These are phyloP conservation scores for Aegithalos caudatus DNA, from an alignment of 2,113 vertebrate genomes.

Conservation along the genomic window DNA sequence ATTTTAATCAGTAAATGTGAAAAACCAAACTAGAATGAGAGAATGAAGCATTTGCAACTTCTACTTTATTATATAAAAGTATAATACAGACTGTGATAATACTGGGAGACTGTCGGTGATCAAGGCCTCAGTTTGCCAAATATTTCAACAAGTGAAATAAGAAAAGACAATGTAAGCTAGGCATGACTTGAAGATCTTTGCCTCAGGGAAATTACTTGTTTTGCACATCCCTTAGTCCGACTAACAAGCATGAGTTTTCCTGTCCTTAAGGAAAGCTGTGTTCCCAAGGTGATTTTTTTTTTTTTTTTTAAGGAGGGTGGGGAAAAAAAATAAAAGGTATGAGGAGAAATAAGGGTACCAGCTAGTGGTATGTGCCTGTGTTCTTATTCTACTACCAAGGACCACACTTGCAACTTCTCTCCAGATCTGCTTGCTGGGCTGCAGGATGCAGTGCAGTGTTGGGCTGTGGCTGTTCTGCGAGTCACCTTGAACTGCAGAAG, in stretches of 20 bases:
- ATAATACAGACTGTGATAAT: constrained; percentile 7
- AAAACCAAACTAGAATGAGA: background rate
- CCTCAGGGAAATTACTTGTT: constrained; percentile 62
- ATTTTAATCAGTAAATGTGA: background rate
- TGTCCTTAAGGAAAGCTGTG: background rate
- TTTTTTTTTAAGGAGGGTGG: background rate
- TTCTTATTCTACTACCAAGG: background rate
- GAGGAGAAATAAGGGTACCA: background rate
- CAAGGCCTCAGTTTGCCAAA: constrained; percentile 21
- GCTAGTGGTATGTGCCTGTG: background rate
- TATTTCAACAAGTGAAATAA: background rate
- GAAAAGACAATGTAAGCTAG: constrained; percentile 6
- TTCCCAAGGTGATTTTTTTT: background rate
- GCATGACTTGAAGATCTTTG: constrained; percentile 62
- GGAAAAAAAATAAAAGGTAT: background rate
- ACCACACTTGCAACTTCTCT: background rate
- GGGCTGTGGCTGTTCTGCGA: background rate
- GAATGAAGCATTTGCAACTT: background rate
- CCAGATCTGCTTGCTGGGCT: background rate
- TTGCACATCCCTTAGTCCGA: constrained; percentile 36
- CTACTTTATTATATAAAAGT: background rate
- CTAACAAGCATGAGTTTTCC: constrained; percentile 1
- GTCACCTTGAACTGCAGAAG: background rate
- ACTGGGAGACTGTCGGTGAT: background rate
- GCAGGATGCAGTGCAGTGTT: background rate